These are phyloP conservation scores for Taenioides sp. DNA, from an alignment of 2,797 vertebrate species.

Conservation along the genomic window DNA sequence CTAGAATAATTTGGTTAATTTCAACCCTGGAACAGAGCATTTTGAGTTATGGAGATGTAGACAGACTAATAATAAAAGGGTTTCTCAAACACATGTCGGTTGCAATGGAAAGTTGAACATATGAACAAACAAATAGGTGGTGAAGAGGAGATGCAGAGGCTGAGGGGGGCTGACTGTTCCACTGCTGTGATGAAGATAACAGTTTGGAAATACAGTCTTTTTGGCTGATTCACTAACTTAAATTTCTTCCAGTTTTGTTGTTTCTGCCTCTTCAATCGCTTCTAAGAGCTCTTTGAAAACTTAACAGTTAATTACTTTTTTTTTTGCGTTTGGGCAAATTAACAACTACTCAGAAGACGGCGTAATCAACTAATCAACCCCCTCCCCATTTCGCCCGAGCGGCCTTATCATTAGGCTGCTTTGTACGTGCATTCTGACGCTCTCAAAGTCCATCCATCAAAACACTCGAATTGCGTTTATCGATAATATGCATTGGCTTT, in stretches of 20 bases:
- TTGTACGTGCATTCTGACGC: conserved; percentile 41
- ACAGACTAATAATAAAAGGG: too few species aligned
- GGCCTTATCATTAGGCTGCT: conserved; percentile 60
- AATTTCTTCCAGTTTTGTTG: conserved; percentile 50
- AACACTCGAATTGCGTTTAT: conserved; percentile 55
- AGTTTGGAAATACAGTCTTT: not conserved
- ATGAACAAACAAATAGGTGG: too few species aligned
- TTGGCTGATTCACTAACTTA: conserved; percentile 22
- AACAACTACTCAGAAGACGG: conserved; percentile 57
- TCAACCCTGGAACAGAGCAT: too few species aligned
- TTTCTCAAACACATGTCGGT: too few species aligned
- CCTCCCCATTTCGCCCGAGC: conserved; percentile 3
- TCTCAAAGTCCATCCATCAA: conserved; percentile 59
- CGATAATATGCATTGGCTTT: conserved; percentile 62
- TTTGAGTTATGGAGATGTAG: too few species aligned
- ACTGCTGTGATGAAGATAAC: not conserved
- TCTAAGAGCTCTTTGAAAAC: conserved; percentile 51
- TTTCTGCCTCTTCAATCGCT: conserved; percentile 32
- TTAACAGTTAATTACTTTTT: conserved; percentile 68
- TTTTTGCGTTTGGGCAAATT: conserved; percentile 55
- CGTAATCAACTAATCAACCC: conserved; percentile 63
- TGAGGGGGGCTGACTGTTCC: not conserved
- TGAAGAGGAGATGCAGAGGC: not conserved
- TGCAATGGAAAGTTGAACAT: too few species aligned
- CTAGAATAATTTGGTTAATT: too few species aligned